Percentiles rank a stretch among this genome's conserved stretches.
Evolutionary conservation across 2,888 invertebrate species (phyloP).

Genomic region (Chelonus formosanus): DNA sequence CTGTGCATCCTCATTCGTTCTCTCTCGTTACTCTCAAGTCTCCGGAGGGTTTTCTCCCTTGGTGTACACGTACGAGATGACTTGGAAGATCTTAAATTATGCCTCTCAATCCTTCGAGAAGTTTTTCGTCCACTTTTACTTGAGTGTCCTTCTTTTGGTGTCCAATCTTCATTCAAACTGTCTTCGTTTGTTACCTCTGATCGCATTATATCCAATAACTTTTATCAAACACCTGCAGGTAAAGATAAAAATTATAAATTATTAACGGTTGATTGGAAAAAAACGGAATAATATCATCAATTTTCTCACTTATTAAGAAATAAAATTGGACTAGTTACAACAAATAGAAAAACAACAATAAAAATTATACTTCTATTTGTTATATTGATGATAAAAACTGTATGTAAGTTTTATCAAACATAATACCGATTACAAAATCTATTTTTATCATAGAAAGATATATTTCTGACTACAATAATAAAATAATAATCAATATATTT

Average conservation of each 20-base stretch:
- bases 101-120: conserved; percentile 45
- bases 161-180: conserved; percentile 46
- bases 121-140: conserved; percentile 41
- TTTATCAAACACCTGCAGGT: not conserved
- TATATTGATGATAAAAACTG: no score
- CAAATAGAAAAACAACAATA: not conserved
- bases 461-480: no score
- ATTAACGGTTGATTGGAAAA: not conserved
- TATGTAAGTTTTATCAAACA: no score
- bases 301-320: not conserved
- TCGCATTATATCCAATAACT: conserved; percentile 43
- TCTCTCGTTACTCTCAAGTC: conserved; percentile 81
- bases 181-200: conserved; percentile 51
- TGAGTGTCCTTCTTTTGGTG: conserved; percentile 45
- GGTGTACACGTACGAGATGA: conserved; percentile 56
- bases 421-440: no score
- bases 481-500: no score
- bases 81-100: conserved; percentile 47
- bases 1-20: conserved; percentile 84
- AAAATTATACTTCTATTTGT: no score
- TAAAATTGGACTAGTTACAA: no score
- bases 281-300: not conserved
- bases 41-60: conserved; percentile 75
- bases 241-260: not conserved
- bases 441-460: no score